Conservation (phyloP, 2,797 vertebrate species). For the Anisognathus igniventris region DNA sequence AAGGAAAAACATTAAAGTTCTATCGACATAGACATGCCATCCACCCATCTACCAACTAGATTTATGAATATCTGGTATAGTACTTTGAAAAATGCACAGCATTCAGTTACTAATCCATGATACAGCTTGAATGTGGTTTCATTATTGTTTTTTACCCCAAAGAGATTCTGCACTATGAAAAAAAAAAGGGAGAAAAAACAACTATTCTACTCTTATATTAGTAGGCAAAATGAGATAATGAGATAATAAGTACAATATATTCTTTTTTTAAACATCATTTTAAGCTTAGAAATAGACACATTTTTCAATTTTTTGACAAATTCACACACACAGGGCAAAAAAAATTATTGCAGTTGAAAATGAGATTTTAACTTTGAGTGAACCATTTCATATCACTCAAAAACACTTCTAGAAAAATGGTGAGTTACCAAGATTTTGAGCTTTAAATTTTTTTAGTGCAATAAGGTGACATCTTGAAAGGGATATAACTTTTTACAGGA, state of each 20-base stretch:
- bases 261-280: background rate
- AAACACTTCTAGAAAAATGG: background rate
- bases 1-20: background rate
- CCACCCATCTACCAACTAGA: background rate
- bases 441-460: background rate
- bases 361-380: background rate
- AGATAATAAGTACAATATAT: background rate
- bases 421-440: background rate
- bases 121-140: background rate
- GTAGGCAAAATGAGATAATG: background rate
- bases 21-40: background rate
- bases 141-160: background rate
- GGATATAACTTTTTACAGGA: background rate
- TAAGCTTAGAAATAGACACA: background rate
- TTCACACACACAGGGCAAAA: rapidly evolving
- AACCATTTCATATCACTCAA: background rate
- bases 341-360: background rate
- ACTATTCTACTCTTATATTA: background rate
- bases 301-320: background rate
- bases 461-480: background rate
- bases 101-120: background rate
- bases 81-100: background rate
- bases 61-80: background rate
- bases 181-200: background rate
- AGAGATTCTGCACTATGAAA: background rate